These are phyloP conservation scores for Gerosis bhagava DNA, from an alignment of 2,888 invertebrate species.

Conservation along the genomic window DNA sequence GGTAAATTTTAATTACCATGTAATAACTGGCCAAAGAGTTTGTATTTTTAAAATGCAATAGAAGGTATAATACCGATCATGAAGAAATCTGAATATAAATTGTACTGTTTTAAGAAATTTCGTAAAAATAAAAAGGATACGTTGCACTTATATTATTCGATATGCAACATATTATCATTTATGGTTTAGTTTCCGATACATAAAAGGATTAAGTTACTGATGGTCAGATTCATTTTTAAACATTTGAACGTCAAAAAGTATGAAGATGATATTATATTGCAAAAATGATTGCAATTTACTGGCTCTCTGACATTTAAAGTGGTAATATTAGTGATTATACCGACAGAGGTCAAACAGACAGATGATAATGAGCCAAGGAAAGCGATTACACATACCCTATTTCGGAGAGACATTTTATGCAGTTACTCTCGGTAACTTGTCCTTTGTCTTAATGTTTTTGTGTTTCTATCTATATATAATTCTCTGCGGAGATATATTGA, in stretches of 20 bases:
- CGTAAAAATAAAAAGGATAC: conserved; percentile 34
- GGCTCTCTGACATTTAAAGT: conserved; percentile 48
- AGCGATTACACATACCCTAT: conserved; percentile 27
- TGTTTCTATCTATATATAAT: too few relatives aligned
- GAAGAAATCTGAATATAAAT: conserved; percentile 44
- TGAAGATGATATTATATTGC: conserved; percentile 39
- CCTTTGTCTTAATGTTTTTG: neutral
- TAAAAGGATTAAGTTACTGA: conserved; percentile 35
- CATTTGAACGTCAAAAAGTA: conserved; percentile 45
- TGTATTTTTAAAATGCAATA: conserved; percentile 34
- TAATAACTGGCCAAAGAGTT: conserved; percentile 3
- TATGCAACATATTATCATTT: too few relatives aligned
- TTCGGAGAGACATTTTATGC: conserved; percentile 14
- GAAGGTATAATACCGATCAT: conserved; percentile 35
- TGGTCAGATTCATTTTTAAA: conserved; percentile 37
- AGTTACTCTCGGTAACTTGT: neutral
- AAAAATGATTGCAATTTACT: conserved; percentile 46
- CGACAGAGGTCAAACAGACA: conserved; percentile 30
- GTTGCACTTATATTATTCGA: too few relatives aligned
- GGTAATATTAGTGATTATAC: conserved; percentile 35
- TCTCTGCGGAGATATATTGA: too few relatives aligned
- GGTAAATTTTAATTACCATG: conserved; percentile 15
- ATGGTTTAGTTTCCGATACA: conserved; percentile 36
- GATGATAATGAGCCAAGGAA: conserved; percentile 30
- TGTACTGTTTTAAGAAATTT: conserved; percentile 35